These are phyloP conservation scores for Hybognathus amarus DNA, from an alignment of 2,797 vertebrate genomes.

Conservation along the genomic window DNA sequence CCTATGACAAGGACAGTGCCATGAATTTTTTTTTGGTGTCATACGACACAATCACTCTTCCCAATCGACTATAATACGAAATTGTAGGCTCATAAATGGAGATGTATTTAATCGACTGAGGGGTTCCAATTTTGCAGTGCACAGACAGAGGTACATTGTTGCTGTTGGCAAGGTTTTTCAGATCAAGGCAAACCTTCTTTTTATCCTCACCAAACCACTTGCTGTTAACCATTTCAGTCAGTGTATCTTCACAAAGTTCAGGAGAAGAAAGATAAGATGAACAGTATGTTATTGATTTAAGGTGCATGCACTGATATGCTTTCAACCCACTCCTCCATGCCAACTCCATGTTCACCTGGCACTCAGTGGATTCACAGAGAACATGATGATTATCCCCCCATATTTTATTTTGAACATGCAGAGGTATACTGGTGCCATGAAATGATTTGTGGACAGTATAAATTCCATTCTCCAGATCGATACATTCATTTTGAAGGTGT, in stretches of 20 bases:
- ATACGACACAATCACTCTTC: too few relatives aligned
- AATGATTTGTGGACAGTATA: constrained; percentile 18
- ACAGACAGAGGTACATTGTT: too few relatives aligned
- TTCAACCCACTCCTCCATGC: neutral
- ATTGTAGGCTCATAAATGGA: neutral
- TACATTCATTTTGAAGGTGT: constrained; percentile 31
- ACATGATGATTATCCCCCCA: neutral
- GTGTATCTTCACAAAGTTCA: neutral
- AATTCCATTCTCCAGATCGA: constrained; percentile 23
- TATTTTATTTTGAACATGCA: neutral
- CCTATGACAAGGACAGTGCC: too few relatives aligned
- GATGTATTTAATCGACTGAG: neutral
- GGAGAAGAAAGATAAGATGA: neutral
- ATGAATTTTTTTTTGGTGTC: too few relatives aligned
- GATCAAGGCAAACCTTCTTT: too few relatives aligned
- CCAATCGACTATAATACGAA: neutral
- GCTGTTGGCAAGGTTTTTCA: too few relatives aligned
- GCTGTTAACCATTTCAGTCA: neutral
- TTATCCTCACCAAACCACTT: too few relatives aligned
- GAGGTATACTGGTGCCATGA: neutral
- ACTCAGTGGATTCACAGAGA: neutral
- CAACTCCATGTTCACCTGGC: neutral
- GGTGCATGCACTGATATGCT: neutral
- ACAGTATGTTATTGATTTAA: neutral
- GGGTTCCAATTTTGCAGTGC: neutral